Evolutionary conservation across 2,888 invertebrate genomes (phyloP), one percentile per base, ranked within the genome.

Genomic region (Amphimallon solstitiale): DNA sequence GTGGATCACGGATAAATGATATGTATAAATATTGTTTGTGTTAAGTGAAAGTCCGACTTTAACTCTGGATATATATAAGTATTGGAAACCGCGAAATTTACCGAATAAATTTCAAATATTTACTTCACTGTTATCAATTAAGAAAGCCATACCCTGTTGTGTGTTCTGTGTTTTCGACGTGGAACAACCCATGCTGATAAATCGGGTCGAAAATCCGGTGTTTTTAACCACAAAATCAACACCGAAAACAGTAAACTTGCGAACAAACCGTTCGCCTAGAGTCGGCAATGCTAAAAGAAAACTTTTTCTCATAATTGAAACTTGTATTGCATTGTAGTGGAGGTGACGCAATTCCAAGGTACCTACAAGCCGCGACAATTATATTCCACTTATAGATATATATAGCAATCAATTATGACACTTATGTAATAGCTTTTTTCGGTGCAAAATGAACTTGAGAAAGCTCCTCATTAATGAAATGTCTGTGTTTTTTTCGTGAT

Each of bases 151-250:
- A 51, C 51, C 37, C 21, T 19, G n/a, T 9, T 46, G 21, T 46
- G 54, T 56, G 46, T 64, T 64, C 45, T 46, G 21, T 46, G 54
- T 56, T 56, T 64, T 64, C 45, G 64, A 64, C 19, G 64, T 64
- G 17, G 56, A 46, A 23, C 64, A 64, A 15, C 64, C 64, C 64
- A 64, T 64, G 29, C 7, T 59, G 56, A 59, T 43, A 59, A 59
- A 15, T 43, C 15, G 43, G n/a, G 14, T n/a, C 6, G 14, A 12
- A 14, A 59, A 43, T 12, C 29, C 34, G 23, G 43, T 15, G 45
- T 59, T 17, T 29, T 59, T 59, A 43, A 45, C 17, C 43, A 29
- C 45, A 34, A 59, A 14, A 14, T n/a, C n/a, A 38, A 54, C 12
- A 43, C 56, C 56, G 17, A 1, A 15, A 29, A 23, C 29, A 38